Evolutionary conservation across 2,113 vertebrate species (phyloP), one percentile per base, ranked within the genome.

Genomic region (Thamnaconus septentrionalis): DNA sequence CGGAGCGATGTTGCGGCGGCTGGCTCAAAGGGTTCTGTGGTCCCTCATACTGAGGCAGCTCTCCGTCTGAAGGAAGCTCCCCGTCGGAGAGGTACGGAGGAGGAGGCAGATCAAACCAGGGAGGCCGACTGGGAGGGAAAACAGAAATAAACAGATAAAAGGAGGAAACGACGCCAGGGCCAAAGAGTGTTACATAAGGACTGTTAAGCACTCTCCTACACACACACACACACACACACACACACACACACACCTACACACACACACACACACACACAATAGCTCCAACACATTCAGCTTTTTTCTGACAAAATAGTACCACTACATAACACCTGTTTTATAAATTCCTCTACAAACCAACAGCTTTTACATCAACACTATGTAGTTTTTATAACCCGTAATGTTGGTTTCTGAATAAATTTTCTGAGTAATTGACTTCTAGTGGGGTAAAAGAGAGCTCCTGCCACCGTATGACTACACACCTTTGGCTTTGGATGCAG

Each of bases 91-190:
- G 93, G 54, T 98, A 99, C 3, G 97, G 97, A 0, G 97, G 97
- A 8, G 96, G 96, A 57, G 97, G 96, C 45, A 99, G 94, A 84
- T 98, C 96, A 60, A 95, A 98, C 97, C 97, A 99, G 0, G 96
- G 94, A 0, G 97, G 97, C 63, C 95, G 94, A 82, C 91, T 96
- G 78, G 61, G 8, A 53, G 8, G 40, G 39, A 6, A 78, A 40
- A 64, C 9, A 64, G 4, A 67, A 53, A 6, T 43, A 48, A 31
- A 31, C 18, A 31, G 18, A 31, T 31, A 31, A 31, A 31, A 2
- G 18, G 18, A 31, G 18, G 18, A 31, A 31, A 31, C 18, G 18
- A 60, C 40, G n/a, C 41, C 12, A 70, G 12, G 42, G 31, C 53
- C 50, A 40, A 5, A n/a, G 63, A 51, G 3, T 59, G 3, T 62